phyloP scores from a whole-genome alignment of 2,113 vertebrate species.

The Furnarius figulus region DNA sequence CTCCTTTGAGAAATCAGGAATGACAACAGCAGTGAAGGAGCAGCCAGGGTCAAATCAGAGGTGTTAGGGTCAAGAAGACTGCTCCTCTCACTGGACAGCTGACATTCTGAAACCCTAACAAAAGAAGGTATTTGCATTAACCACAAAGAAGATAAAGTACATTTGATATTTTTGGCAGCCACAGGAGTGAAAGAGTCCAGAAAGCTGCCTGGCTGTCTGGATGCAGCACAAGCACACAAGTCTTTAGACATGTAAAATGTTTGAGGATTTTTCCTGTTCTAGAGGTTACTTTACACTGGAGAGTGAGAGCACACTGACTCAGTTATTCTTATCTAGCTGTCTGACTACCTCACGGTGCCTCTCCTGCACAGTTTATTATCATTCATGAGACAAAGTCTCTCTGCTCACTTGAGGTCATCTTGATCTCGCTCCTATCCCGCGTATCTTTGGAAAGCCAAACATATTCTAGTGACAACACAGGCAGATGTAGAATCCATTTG shows the following conservation, averaged over 20 bases:
- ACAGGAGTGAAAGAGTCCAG: neutral
- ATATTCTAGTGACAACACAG: neutral
- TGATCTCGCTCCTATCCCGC: neutral
- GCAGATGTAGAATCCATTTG: neutral
- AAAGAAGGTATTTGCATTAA: slow-evolving; percentile 7
- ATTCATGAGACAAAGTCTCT: neutral
- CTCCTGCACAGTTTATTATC: neutral
- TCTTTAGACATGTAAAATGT: neutral
- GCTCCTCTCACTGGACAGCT: neutral
- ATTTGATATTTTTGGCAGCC: neutral
- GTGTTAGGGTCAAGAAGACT: neutral
- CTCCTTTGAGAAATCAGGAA: neutral
- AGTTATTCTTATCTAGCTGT: neutral
- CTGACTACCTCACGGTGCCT: neutral
- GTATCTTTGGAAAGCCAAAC: neutral
- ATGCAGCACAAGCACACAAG: neutral
- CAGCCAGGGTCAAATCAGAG: neutral
- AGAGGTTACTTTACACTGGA: neutral
- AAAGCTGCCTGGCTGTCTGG: neutral
- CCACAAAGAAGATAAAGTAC: neutral
- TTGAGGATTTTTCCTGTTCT: neutral
- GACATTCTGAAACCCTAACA: neutral
- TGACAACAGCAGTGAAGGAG: neutral
- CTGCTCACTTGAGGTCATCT: neutral
- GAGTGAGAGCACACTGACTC: neutral